Conservation (phyloP, 2,888 invertebrate genomes). For the Abscondita cerata region DNA sequence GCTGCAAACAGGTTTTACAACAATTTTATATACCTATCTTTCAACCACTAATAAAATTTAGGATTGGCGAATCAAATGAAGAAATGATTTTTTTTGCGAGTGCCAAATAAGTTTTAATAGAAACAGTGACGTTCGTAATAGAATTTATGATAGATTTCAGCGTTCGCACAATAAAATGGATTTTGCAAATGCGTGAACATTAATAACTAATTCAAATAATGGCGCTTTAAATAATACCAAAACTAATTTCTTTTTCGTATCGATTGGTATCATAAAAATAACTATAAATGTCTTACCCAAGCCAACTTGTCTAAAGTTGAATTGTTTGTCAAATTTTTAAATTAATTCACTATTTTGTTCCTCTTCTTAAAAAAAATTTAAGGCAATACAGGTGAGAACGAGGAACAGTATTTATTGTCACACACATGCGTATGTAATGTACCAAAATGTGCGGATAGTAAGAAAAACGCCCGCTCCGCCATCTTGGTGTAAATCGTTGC, state of each 20-base stretch:
- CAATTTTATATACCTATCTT: background rate
- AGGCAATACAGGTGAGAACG: no score
- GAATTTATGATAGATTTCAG: no score
- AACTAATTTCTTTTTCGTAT: slow-evolving; percentile 19
- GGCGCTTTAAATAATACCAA: slow-evolving; percentile 14
- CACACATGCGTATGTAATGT: slow-evolving; percentile 12
- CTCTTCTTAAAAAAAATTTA: no score
- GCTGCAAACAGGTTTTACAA: slow-evolving; percentile 25
- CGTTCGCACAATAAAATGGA: no score
- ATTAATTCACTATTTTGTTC: slow-evolving; percentile 8
- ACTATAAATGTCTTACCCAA: slow-evolving; percentile 11
- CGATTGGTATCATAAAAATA: slow-evolving; percentile 25
- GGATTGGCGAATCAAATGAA: no score
- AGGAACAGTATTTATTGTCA: slow-evolving; percentile 15
- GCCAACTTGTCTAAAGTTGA: background rate
- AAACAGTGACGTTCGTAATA: no score
- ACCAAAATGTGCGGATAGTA: slow-evolving; percentile 15
- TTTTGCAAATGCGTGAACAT: no score
- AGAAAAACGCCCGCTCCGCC: no score
- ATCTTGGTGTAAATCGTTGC: no score
- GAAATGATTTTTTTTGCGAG: no score
- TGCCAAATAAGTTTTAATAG: no score
- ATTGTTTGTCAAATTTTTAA: background rate
- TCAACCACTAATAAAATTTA: background rate
- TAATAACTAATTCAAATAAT: slow-evolving; percentile 12